Evolutionary conservation across 1,140 invertebrate species (phyloP).

Genomic region (Acyrthosiphon pisum): DNA sequence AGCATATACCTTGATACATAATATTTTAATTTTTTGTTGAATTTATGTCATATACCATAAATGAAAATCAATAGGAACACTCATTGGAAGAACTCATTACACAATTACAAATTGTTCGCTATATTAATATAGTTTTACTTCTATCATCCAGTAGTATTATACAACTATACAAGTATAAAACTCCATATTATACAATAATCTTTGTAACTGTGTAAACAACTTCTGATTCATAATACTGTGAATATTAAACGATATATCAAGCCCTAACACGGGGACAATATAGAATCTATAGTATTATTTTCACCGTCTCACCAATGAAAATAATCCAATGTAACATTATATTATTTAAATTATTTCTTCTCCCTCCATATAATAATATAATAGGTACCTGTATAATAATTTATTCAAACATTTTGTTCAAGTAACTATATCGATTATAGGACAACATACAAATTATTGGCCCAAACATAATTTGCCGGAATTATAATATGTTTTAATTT

Average conservation of each 20-base stretch:
- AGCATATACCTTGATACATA: not conserved
- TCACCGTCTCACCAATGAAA: not conserved
- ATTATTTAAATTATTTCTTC: not conserved
- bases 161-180: not conserved
- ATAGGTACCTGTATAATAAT: slow-evolving; percentile 1
- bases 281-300: not conserved
- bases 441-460: not conserved
- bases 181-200: not conserved
- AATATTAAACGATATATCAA: not conserved
- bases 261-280: not conserved
- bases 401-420: not conserved
- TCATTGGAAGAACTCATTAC: not conserved
- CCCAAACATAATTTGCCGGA: not conserved
- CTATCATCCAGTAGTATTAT: not conserved
- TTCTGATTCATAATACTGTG: not conserved
- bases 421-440: not conserved
- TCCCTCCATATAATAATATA: not conserved
- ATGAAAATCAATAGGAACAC: not conserved
- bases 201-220: not conserved
- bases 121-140: slow-evolving; percentile 6
- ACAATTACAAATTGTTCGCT: not conserved
- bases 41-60: not conserved
- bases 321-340: not conserved
- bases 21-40: not conserved
- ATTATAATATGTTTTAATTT: slow-evolving; percentile 9